phyloP scores from a whole-genome alignment of 2,797 vertebrate species.

The Poeciliopsis gracilis region DNA sequence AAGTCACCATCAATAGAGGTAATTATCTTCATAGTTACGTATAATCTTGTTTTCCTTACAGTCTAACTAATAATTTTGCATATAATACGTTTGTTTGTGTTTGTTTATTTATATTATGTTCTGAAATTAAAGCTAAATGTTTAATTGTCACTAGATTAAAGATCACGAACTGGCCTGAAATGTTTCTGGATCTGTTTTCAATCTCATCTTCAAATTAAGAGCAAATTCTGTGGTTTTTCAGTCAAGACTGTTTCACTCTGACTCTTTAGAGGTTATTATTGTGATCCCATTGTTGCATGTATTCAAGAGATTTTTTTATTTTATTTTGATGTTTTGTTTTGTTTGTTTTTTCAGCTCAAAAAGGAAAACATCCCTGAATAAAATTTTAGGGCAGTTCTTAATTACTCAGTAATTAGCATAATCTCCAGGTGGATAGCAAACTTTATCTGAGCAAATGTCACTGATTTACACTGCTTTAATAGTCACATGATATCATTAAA shows the following conservation, averaged over 20 bases:
- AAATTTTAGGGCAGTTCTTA: no score
- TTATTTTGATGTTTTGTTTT: no score
- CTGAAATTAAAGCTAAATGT: neutral
- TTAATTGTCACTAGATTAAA: neutral
- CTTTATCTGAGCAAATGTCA: no score
- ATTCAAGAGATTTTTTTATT: no score
- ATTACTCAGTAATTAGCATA: no score
- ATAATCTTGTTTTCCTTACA: neutral
- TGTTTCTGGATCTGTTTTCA: neutral
- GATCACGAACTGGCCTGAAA: neutral
- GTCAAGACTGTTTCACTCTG: neutral
- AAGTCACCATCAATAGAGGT: neutral
- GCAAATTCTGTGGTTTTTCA: neutral
- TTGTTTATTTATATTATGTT: neutral
- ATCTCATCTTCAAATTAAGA: neutral
- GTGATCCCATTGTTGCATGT: neutral
- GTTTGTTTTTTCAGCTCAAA: no score
- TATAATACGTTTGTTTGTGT: neutral
- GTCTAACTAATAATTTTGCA: neutral
- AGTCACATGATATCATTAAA: no score
- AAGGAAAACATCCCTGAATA: no score
- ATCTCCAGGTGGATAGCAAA: no score
- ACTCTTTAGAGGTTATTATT: neutral
- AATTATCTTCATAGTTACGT: neutral
- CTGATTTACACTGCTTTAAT: no score